Base-by-base conservation (phyloP, 2,797 vertebrate species). In the Falco novaeseelandiae region DNA sequence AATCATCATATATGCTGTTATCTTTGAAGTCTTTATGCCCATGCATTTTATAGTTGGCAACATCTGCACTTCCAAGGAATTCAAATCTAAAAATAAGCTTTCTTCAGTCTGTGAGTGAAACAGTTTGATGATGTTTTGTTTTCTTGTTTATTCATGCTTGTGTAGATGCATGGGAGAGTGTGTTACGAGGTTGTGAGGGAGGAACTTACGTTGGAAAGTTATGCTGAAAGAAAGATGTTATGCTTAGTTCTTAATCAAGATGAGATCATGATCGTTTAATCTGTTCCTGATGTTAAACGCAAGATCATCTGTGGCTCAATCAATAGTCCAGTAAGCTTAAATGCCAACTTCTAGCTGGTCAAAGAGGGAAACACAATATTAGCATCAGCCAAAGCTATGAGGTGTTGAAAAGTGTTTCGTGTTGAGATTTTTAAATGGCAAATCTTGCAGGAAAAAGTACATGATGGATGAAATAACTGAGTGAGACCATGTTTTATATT, bases 71-170 rank as follows among this genome's bases (percentile, higher is more conserved):
- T 94, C 61, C 32, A 46, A 79, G 66, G 66, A 74, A 89, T 74
- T 91, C 46, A 91, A 54, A 85, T 73, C 34, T 74, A 59, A 80
- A 94, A 96, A 93, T 55, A 78, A 85, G 54, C 17, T 93, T 84
- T 89, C 63, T 90, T 62, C 65, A 89, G 58, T 62, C 51, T 96
- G 49, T 77, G 80, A 89, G 46, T 74, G 52, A 93, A 87, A 70
- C 10, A 21, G 40, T 87, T 84, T 77, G 59, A 72, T 69, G 73
- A 62, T 4, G 8, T 80, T 91, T 91, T 86, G 48, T 59, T 87
- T 96, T 94, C 62, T 55, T 90, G 26, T 93, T 87, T 95, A 54
- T 88, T 82, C 55, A 46, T 87, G 69, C 63, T 71, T 69, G 44
- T 77, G 58, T 36, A 67, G 18, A 17, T 83, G 34, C 23, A 59